Evolutionary conservation across 2,888 invertebrate genomes (phyloP).

Genomic region (Ommatoiulus sabulosus): DNA sequence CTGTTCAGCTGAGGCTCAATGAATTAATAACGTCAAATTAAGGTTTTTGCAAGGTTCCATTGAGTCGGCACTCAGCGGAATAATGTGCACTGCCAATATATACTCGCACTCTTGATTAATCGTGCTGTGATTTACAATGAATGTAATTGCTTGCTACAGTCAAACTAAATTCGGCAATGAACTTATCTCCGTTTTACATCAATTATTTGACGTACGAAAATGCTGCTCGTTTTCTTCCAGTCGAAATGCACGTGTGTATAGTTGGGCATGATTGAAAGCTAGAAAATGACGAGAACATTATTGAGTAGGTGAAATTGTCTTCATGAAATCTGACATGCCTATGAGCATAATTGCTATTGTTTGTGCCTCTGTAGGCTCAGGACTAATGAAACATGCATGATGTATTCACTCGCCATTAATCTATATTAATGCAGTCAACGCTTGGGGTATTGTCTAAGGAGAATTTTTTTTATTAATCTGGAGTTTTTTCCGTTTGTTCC

Average conservation of each 20-base stretch:
- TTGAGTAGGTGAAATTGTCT: background rate
- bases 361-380: background rate
- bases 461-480: background rate
- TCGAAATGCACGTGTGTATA: background rate
- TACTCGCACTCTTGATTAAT: background rate
- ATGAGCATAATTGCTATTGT: background rate
- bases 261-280: background rate
- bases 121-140: background rate
- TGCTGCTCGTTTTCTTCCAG: background rate
- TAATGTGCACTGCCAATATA: no score
- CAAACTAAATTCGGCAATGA: background rate
- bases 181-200: background rate
- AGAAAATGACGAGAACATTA: background rate
- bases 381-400: background rate
- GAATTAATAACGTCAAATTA: no score
- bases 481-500: background rate
- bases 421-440: background rate
- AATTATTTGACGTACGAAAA: background rate
- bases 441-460: background rate
- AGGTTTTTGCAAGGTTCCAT: no score
- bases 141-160: background rate
- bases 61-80: no score
- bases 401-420: slow-evolving; percentile 5
- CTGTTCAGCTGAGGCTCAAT: background rate
- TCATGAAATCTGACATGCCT: background rate